These are phyloP conservation scores for Styela clava DNA, from an alignment of 23 tunicate genomes.

Conservation along the genomic window DNA sequence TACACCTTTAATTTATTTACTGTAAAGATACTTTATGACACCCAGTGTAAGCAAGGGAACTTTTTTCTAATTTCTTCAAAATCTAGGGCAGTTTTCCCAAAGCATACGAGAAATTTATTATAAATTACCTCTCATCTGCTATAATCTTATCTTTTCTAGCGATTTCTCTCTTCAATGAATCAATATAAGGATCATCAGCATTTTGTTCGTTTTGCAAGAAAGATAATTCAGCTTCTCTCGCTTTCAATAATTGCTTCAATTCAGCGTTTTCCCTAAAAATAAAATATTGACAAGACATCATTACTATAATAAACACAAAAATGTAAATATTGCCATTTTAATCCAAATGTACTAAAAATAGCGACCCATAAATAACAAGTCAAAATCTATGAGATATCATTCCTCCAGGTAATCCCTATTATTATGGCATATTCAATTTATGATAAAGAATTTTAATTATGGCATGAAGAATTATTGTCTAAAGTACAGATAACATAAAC, in stretches of 20 bases:
- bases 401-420: too few species aligned
- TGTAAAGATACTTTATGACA: too few species aligned
- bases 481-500: too few species aligned
- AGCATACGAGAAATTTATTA: too few species aligned
- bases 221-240: constrained; percentile 46
- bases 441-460: too few species aligned
- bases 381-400: neutral
- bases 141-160: constrained; percentile 24
- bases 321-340: neutral
- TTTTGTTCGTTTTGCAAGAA: constrained; percentile 1
- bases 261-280: constrained; percentile 17
- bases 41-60: too few species aligned
- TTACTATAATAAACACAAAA: neutral
- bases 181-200: constrained; percentile 18
- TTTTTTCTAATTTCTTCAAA: too few species aligned
- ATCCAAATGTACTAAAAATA: neutral
- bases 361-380: neutral
- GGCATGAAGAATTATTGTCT: too few species aligned
- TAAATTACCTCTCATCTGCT: constrained; percentile 31
- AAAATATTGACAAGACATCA: neutral
- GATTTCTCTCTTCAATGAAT: constrained; percentile 23
- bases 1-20: too few species aligned
- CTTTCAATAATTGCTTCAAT: constrained; percentile 26
- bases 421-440: too few species aligned
- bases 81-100: too few species aligned